Evolutionary conservation across 2,888 invertebrate species (phyloP), one percentile per base, ranked within the genome.

Genomic region (Caenorhabditis panamensis): DNA sequence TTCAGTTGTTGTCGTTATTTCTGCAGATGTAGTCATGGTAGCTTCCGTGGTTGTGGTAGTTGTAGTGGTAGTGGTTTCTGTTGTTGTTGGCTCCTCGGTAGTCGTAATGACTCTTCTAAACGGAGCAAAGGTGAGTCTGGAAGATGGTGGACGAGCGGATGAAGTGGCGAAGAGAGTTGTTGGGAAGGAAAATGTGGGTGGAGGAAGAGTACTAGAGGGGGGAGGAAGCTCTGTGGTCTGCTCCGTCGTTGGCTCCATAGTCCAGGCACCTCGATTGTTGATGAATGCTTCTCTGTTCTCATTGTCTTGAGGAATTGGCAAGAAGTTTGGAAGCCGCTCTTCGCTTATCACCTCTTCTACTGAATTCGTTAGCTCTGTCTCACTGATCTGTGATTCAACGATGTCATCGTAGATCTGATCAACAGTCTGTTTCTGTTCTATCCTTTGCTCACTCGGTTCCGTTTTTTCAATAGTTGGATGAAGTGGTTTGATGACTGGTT

Each of bases 341-440:
- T 28, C 56, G 11, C 36, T 58, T 18, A 28, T 36, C 24, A 26
- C 36, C 26, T 76, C 76, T 16, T 41, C 64, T 13, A 67, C 24
- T 13, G 6, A n/a, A 20, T 69, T 68, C 13, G 58, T 53, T 36
- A 73, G 24, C 22, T 76, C 67, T 26, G 51, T 64, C n/a, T 71
- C 63, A 18, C 31, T 58, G 9, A 66, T 49, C 58, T 80, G 79
- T 18, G 73, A 68, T 18, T 75, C 79, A 2, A 80, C 47, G n/a
- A 80, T 69, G 24, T 80, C 79, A 53, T 80, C 79, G 47, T 80
- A 80, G 4, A 80, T 80, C 31, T 80, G 69, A 59, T 80, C 79
- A 8, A 75, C 54, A 6, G 51, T 54, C 22, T 56, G 54, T 44
- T 53, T 56, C 16, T 53, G 67, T 16, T 64, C 71, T 20, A 49